These are phyloP conservation scores for Sminthurinus aureus DNA, from an alignment of 2,888 invertebrate genomes.

Conservation along the genomic window DNA sequence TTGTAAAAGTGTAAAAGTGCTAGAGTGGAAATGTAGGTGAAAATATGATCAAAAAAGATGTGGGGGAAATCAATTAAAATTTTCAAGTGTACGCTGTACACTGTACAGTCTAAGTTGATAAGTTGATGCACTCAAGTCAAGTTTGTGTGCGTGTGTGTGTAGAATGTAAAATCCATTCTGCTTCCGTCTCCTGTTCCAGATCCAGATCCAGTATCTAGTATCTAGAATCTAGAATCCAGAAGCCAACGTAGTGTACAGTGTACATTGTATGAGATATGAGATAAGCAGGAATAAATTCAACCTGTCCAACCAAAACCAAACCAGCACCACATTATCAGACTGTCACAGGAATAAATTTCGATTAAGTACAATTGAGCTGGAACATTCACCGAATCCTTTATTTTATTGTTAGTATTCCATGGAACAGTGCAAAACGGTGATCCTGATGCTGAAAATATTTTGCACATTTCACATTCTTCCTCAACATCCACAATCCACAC, in stretches of 20 bases:
- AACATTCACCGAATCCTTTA: not conserved
- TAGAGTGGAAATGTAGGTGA: no score
- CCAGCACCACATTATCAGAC: constrained; percentile 42
- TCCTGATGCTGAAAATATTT: not conserved
- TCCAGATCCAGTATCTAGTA: no score
- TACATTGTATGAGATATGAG: constrained; percentile 12
- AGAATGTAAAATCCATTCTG: not conserved
- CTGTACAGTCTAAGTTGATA: not conserved
- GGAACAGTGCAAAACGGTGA: no score
- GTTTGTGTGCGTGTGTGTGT: not conserved
- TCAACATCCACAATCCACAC: no score
- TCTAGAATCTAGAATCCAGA: not conserved
- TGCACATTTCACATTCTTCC: not conserved
- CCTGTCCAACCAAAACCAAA: constrained; percentile 41
- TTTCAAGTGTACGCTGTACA: not conserved
- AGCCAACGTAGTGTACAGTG: no score
- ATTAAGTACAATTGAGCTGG: constrained; percentile 43
- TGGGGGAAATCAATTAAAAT: no score
- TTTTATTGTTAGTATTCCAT: not conserved
- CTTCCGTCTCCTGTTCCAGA: no score
- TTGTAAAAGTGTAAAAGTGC: no score
- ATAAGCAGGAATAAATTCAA: constrained; percentile 49
- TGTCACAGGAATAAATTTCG: constrained; percentile 49
- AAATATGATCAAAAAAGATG: no score
- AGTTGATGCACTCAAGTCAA: not conserved